Evolutionary conservation across 92 coral and sea anemone genomes (phyloP).

Genomic region (Palythoa caribaeorum): DNA sequence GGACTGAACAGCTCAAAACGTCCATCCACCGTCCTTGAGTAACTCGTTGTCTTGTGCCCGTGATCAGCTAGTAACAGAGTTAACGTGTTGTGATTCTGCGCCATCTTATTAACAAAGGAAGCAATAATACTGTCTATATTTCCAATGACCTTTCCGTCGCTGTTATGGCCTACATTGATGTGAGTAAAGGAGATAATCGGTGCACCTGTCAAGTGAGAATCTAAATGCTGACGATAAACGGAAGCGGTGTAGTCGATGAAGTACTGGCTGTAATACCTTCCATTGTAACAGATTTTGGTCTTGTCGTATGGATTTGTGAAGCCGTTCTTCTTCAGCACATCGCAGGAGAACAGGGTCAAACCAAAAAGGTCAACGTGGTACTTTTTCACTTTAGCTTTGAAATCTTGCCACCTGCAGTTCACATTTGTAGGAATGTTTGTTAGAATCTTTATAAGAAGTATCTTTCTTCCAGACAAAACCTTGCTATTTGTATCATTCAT

Average conservation of each 20-base stretch:
- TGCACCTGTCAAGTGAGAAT: neutral
- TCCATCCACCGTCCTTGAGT: too few species aligned
- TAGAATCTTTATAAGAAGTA: neutral
- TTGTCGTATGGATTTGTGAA: neutral
- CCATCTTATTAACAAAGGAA: too few species aligned
- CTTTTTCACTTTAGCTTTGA: slow-evolving; percentile 26
- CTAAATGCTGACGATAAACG: neutral
- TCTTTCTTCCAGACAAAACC: neutral
- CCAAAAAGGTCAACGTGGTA: slow-evolving; percentile 53
- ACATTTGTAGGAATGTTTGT: neutral
- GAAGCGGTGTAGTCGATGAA: slow-evolving; percentile 6
- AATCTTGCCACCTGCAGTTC: slow-evolving; percentile 40
- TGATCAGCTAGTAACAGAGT: too few species aligned
- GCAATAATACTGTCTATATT: too few species aligned
- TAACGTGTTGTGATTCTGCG: too few species aligned
- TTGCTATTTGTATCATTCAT: neutral
- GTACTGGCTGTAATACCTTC: slow-evolving; percentile 6
- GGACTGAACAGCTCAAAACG: too few species aligned
- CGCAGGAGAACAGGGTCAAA: slow-evolving; percentile 59
- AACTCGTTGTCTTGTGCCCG: too few species aligned
- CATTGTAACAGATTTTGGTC: slow-evolving; percentile 53
- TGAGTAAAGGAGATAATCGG: slow-evolving; percentile 49
- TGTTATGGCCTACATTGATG: neutral
- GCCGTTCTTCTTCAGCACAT: slow-evolving; percentile 42
- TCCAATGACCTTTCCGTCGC: too few species aligned